Base-by-base conservation (phyloP, 1,140 invertebrate species). In the Drosophila parabipectinata region DNA sequence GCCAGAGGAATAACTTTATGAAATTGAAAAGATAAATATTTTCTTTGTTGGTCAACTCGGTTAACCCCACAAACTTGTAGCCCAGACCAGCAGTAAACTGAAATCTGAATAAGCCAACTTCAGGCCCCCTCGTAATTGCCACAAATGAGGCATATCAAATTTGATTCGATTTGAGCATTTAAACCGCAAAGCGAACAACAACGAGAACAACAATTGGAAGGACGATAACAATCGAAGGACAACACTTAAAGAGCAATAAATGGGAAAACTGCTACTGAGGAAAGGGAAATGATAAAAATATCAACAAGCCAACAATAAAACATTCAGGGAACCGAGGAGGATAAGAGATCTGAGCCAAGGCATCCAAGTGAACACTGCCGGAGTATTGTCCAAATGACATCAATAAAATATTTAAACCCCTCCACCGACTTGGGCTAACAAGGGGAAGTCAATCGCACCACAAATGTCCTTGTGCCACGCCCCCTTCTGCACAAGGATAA, bases 1-100 rank as follows among this genome's bases (percentile, higher is more conserved):
- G 57, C 32, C 41, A 63, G 3, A 63, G 62, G 64, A 28, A 68
- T 24, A 84, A 79, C 59, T 79, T 68, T 51, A 58, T 50, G 51
- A 69, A 84, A 84, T 79, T 79, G 76, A 84, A 79, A 67, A 76
- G 45, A 84, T 76, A 83, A 77, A 84, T 79, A 64, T 79, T 84
- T 72, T 44, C 32, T 21, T 56, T 60, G 58, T 47, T 83, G 77
- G 72, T 76, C 76, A 83, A 60, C 57, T 56, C 21, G 51, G 50
- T 45, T 56, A 76, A 63, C 56, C 51, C 66, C 51, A 32, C 15
- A 48, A 56, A 48, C 30, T 39, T 56, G 32, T 39, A 7, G 12
- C 26, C 26, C 26, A 28, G 26, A 21, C 14, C 24, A 30, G 37
- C 14, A 47, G 56, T 47, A 58, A 51, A 51, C 63, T 51, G 34